Evolutionary conservation across 2,888 invertebrate genomes (phyloP), one percentile per base, ranked within the genome.

Genomic region (Limnephilus rhombicus): DNA sequence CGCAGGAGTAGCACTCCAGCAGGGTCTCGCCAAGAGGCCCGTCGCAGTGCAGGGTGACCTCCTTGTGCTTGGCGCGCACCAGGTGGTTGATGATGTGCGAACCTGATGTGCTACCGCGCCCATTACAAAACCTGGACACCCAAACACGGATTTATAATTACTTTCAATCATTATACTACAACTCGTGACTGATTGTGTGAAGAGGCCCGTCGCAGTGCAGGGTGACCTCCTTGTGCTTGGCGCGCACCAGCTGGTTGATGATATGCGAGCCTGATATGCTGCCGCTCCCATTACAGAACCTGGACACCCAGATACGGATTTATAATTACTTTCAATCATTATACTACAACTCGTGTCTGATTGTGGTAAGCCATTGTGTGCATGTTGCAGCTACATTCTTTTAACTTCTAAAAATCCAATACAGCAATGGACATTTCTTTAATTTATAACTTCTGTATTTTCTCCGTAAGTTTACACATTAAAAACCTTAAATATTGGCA

Each of bases 171-270:
- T 24, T 18, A 24, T 68, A 68, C 7, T 7, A 18, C 18, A 68
- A 68, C 7, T 24, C 24, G 18, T 53, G 18, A 68, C 7, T 15
- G 53, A 24, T 68, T 41, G 41, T 12, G 12, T n/a, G n/a, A 1
- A 99, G 96, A 0, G 99, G 99, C 0, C 99, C 99, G 95, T 99
- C 99, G 94, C 98, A 97, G 95, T 99, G 99, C 87, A 99, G 96
- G 0, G 99, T 99, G 0, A 99, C 99, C 96, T 99, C 99, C 96
- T 99, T 99, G 95, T 99, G 99, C 95, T 99, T 99, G n/a, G 99
- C 99, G 94, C 99, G 97, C 93, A 99, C 99, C 95, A 99, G 96
- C 96, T 99, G 99, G 95, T 99, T 99, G 94, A 99, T 98, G 94
- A 99, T 99, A 95, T 99, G 99, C 88, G 99, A 99, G 45, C 99